A percentile compares a stretch with the other conserved stretches of the same genome.
phyloP scores from a whole-genome alignment of 2,797 vertebrate genomes.

The Petrocephalus schoutedeni region DNA sequence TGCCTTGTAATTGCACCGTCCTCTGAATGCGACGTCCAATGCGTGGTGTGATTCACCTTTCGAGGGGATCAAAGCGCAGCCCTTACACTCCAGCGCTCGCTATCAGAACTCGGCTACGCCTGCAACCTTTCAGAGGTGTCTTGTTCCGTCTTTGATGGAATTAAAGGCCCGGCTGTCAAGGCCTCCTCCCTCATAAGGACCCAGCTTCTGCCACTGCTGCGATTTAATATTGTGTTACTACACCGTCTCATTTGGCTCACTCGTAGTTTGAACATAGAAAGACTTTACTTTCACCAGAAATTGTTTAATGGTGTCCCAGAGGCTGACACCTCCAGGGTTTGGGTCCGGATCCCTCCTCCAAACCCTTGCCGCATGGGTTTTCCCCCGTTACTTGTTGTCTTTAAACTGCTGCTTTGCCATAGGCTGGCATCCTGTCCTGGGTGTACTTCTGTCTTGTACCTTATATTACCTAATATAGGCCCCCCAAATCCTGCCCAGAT shows the following conservation, averaged over 20 bases:
- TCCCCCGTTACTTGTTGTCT: background rate
- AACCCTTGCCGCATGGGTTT: background rate
- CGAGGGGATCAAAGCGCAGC: background rate
- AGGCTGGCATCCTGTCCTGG: background rate
- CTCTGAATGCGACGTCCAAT: background rate
- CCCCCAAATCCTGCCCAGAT: background rate
- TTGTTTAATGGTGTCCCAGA: background rate
- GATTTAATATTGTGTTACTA: background rate
- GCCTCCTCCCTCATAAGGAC: background rate
- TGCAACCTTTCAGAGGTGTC: background rate
- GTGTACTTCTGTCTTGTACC: background rate
- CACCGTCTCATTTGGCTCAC: background rate
- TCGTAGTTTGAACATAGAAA: background rate
- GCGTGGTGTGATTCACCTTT: background rate
- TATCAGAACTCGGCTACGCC: background rate
- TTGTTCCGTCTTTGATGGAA: conserved; percentile 5
- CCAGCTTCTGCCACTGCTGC: background rate
- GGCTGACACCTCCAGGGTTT: background rate
- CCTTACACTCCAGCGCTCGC: background rate
- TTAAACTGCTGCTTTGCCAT: background rate
- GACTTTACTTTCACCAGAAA: background rate
- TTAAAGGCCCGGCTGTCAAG: background rate
- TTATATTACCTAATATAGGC: background rate
- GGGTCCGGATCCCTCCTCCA: background rate
- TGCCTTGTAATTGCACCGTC: background rate